Conservation (phyloP, 1,140 invertebrate species). For the Rhagoletis pomonella region DNA sequence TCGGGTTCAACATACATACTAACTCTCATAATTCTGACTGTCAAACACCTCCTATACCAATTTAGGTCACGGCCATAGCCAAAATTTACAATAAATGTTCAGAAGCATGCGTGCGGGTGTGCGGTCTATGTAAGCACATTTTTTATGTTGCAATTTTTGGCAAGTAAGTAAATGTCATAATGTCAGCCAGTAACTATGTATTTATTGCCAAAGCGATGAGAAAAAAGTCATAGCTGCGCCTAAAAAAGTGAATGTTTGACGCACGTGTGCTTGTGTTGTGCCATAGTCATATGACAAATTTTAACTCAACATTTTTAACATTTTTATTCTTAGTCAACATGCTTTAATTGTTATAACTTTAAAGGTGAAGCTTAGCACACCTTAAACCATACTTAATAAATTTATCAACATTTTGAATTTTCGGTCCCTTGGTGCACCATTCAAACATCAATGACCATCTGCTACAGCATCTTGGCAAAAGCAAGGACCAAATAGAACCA, state of each 20-base stretch:
- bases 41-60: neutral
- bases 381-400: no score
- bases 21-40: neutral
- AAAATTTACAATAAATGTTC: constrained; percentile 11
- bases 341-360: no score
- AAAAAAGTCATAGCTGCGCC: neutral
- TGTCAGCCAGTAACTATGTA: neutral
- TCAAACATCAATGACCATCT: no score
- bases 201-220: neutral
- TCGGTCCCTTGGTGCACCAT: no score
- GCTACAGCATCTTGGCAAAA: no score
- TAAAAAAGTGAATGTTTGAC: constrained; percentile 29
- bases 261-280: no score
- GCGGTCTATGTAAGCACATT: neutral
- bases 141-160: neutral
- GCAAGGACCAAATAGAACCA: no score
- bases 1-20: no score
- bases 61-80: constrained; percentile 9
- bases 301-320: neutral
- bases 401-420: no score
- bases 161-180: neutral
- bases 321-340: no score
- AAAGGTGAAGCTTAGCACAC: no score
- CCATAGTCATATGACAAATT: neutral
- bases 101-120: constrained; percentile 1